Percentiles rank a stretch among this genome's conserved stretches.
phyloP scores from a whole-genome alignment of 2,113 vertebrate genomes.

The Gymnorhina tibicen region DNA sequence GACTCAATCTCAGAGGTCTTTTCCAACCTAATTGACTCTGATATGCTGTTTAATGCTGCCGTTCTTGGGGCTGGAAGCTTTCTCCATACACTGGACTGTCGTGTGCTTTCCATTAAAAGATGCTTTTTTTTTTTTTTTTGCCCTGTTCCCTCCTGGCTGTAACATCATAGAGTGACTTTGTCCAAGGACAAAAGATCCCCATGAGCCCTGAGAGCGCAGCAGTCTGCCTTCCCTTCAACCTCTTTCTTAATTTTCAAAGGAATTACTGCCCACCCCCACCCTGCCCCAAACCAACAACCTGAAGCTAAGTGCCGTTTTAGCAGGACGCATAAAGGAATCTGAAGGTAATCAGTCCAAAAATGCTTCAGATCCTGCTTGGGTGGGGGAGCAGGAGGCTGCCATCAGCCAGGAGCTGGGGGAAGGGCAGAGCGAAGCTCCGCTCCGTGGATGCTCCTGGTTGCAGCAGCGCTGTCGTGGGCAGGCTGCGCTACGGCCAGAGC shows the following conservation, averaged over 20 bases:
- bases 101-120: not conserved
- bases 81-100: not conserved
- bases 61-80: not conserved
- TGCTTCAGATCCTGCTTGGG: not conserved
- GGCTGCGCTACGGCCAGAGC: not conserved
- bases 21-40: not conserved
- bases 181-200: conserved; percentile 57
- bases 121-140: not conserved
- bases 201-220: not conserved
- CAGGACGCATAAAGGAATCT: not conserved
- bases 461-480: not conserved
- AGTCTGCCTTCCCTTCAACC: not conserved
- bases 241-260: conserved; percentile 20
- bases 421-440: not conserved
- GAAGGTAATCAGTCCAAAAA: not conserved
- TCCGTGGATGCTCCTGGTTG: not conserved
- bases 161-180: conserved; percentile 35
- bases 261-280: not conserved
- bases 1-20: not conserved
- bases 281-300: not conserved
- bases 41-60: not conserved
- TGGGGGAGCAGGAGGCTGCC: not conserved
- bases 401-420: not conserved
- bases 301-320: not conserved
- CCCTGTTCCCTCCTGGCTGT: not conserved